A percentile compares a stretch with the other conserved stretches of the same genome.
Evolutionary conservation across 2,888 invertebrate genomes (phyloP).

Genomic region (Cataglyphis rosenhaueri): DNA sequence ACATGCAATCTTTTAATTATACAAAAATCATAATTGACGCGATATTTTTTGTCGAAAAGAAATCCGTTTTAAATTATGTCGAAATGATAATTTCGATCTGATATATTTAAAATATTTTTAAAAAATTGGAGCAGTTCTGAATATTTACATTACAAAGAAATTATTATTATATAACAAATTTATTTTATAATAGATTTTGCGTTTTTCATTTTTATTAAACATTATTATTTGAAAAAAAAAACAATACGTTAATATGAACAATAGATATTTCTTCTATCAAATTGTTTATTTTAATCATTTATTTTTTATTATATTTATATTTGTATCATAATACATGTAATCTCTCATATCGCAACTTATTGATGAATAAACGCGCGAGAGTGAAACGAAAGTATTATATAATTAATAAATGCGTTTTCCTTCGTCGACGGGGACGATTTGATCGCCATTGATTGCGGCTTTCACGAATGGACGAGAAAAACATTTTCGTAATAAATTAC

Average conservation of each 20-base stretch:
- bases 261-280: neutral
- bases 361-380: neutral
- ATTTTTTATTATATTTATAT: neutral
- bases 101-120: neutral
- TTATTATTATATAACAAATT: neutral
- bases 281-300: conserved; percentile 1
- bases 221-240: neutral
- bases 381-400: neutral
- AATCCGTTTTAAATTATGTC: neutral
- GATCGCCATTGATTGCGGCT: conserved; percentile 26
- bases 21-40: neutral
- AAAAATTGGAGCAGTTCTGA: neutral
- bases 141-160: neutral
- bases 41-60: neutral
- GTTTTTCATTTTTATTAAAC: neutral
- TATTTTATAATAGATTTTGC: neutral
- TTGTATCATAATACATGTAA: neutral
- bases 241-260: neutral
- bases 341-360: too few species aligned
- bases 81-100: neutral
- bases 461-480: conserved; percentile 49
- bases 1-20: neutral
- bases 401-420: conserved; percentile 10
- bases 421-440: conserved; percentile 1
- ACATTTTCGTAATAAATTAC: conserved; percentile 65